phyloP scores from a whole-genome alignment of 2,113 vertebrate genomes.

The Gallinago paraguaiae region DNA sequence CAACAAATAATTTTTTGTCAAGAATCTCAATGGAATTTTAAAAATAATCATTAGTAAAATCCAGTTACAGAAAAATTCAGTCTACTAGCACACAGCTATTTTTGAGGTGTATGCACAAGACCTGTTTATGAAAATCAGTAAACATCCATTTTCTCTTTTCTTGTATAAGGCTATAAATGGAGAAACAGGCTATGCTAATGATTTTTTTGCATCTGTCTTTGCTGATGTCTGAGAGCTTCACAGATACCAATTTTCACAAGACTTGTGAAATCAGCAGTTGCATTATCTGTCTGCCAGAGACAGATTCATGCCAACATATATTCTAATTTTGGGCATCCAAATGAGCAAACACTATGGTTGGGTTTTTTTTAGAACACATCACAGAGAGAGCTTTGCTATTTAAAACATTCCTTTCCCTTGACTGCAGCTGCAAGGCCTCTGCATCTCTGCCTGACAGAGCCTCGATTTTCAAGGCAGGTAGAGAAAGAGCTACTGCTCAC shows the following conservation, averaged over 20 bases:
- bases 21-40: neutral
- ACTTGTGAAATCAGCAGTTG: slow-evolving; percentile 12
- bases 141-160: neutral
- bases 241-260: neutral
- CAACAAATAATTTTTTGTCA: neutral
- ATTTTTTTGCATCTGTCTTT: neutral
- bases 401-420: neutral
- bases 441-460: neutral
- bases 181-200: neutral
- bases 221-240: neutral
- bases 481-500: neutral
- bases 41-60: neutral
- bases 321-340: neutral
- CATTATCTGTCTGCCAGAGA: neutral
- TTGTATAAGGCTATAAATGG: neutral
- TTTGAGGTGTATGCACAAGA: neutral
- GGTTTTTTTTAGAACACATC: neutral
- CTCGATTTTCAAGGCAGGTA: neutral
- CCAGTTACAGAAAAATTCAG: neutral
- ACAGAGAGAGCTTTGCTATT: neutral
- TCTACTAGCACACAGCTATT: neutral
- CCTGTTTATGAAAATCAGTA: neutral
- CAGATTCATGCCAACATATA: neutral
- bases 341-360: neutral
- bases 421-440: neutral